These are phyloP conservation scores for Hephaestus fuliginosus DNA, from an alignment of 2,797 vertebrate genomes.

Conservation along the genomic window DNA sequence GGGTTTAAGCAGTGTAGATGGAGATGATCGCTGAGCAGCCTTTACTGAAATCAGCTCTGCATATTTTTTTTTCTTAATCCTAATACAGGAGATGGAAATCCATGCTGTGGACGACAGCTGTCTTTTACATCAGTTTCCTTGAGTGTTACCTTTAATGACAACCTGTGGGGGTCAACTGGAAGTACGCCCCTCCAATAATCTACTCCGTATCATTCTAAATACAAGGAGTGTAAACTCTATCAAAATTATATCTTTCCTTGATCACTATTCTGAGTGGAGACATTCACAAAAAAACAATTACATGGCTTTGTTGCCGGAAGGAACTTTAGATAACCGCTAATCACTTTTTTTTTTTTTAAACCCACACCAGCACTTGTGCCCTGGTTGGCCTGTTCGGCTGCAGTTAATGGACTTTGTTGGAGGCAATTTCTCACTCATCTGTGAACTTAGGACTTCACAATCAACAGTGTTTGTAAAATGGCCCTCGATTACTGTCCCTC, in stretches of 20 bases:
- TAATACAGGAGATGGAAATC: not conserved
- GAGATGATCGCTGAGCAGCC: not conserved
- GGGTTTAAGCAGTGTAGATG: not conserved
- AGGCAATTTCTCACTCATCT: constrained; percentile 40
- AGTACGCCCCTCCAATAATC: not conserved
- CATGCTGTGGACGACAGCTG: not conserved
- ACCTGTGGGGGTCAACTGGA: not conserved
- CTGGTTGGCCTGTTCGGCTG: not conserved
- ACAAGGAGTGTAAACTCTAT: not conserved
- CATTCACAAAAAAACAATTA: constrained; percentile 2
- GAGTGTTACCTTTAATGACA: not conserved
- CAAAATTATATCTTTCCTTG: not conserved
- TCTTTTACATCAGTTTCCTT: not conserved
- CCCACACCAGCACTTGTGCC: not conserved
- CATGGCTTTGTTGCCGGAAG: not conserved
- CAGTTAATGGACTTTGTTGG: constrained; percentile 15
- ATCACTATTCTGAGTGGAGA: not conserved
- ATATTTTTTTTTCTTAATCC: not conserved
- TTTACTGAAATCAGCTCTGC: not conserved
- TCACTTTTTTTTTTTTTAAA: not conserved
- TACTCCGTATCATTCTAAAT: not conserved
- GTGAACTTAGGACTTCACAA: constrained; percentile 24
- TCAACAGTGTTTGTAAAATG: constrained; percentile 31
- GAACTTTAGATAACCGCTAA: constrained; percentile 6
- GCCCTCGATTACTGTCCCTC: constrained; percentile 21